Base-by-base conservation (phyloP, 2,113 vertebrate genomes). In the Martes martes region DNA sequence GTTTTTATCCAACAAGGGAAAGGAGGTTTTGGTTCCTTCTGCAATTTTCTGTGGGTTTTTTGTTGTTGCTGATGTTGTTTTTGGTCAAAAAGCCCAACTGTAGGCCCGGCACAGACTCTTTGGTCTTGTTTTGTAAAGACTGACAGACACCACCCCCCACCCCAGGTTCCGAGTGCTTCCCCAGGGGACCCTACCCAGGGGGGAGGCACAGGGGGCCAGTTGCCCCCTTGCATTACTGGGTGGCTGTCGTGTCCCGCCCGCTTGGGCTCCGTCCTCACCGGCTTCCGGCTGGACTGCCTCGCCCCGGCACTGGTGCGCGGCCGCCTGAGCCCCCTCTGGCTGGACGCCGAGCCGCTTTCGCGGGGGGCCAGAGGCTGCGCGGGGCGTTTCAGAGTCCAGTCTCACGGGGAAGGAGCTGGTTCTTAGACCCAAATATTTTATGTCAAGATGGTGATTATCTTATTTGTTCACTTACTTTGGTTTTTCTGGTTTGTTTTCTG, bases 361-460 rank as follows among this genome's bases (percentile, higher is more conserved):
- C 0, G 15, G 59, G 59, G 26, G 10, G 4, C 24, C 31, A 2
- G 31, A 23, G 14, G 76, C 79, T 50, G 21, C 11, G 26, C 19
- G 55, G 14, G 31, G 74, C 24, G 45, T 28, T 33, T 23, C 31
- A 2, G 23, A n/a, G 42, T 19, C n/a, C 11, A 5, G 61, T 42
- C 33, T 47, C 89, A 13, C 18, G 4, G 14, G 42, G 90, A 87
- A 15, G 4, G 55, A 52, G 33, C 11, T 6, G 57, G 82, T 39
- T 86, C 73, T 69, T 57, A 74, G 95, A 50, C 42, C 50, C 74
- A 2, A 59, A 0, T 83, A 3, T 81, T 90, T 52, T 45, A 15
- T 59, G 94, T 97, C 83, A 59, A 76, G 85, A 52, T 71, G 55
- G 81, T 16, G 45, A 13, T 67, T 55, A 18, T 80, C 86, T 89